phyloP scores from a whole-genome alignment of 2,113 vertebrate species.

The Emydocephalus ijimae region DNA sequence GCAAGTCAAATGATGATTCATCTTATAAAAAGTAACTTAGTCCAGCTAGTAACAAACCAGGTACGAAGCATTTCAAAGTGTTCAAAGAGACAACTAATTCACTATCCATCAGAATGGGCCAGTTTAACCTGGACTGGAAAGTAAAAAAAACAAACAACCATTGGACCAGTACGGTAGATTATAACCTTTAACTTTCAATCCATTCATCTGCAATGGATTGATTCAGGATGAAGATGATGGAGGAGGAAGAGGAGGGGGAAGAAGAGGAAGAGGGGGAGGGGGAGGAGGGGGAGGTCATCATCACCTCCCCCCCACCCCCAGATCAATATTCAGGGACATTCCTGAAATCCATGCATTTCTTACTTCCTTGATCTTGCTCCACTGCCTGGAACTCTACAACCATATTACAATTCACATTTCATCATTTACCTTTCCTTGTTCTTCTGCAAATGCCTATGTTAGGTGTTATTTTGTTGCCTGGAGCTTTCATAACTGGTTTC shows the following conservation, averaged over 20 bases:
- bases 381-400: background rate
- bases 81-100: background rate
- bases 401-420: background rate
- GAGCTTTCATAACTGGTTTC: background rate
- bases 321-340: background rate
- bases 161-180: background rate
- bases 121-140: background rate
- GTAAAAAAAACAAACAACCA: background rate
- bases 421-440: background rate
- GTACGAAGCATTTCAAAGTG: background rate
- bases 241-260: background rate
- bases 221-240: background rate
- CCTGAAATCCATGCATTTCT: background rate
- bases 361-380: background rate
- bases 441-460: background rate
- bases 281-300: background rate
- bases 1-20: background rate
- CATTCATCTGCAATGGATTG: background rate
- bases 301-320: background rate
- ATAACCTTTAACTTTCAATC: background rate
- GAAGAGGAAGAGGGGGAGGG: background rate
- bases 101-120: background rate
- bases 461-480: background rate
- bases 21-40: background rate
- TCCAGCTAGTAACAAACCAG: background rate